These are phyloP conservation scores for Meleagris gallopavo DNA, from an alignment of 2,113 vertebrate genomes.

Conservation along the genomic window DNA sequence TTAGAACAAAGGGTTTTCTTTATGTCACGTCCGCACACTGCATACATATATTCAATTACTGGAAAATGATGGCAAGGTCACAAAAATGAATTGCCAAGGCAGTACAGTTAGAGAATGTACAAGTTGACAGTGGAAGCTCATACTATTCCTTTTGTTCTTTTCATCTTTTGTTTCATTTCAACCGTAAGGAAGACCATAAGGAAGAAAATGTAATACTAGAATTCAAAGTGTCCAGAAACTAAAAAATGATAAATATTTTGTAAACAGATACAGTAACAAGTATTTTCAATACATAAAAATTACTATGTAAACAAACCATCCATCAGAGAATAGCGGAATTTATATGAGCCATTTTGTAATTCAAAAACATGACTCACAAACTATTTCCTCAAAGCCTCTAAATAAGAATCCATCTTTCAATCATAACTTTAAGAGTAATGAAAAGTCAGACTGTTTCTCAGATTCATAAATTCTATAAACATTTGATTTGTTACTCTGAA, in stretches of 20 bases:
- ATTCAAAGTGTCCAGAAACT: not conserved
- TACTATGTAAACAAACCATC: not conserved
- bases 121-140: not conserved
- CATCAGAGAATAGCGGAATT: not conserved
- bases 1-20: not conserved
- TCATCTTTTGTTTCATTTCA: not conserved
- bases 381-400: not conserved
- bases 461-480: not conserved
- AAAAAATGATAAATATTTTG: not conserved
- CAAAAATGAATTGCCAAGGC: not conserved
- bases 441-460: not conserved
- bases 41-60: not conserved
- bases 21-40: not conserved
- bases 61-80: not conserved
- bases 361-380: not conserved
- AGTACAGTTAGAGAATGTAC: not conserved
- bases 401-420: not conserved
- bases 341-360: not conserved
- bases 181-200: not conserved
- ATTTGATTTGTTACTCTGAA: not conserved
- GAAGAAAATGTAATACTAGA: not conserved
- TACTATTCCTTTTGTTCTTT: not conserved
- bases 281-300: not conserved
- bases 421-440: not conserved
- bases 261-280: not conserved